phyloP scores from a whole-genome alignment of 2,888 invertebrate genomes.

The Spisula subtruncata region DNA sequence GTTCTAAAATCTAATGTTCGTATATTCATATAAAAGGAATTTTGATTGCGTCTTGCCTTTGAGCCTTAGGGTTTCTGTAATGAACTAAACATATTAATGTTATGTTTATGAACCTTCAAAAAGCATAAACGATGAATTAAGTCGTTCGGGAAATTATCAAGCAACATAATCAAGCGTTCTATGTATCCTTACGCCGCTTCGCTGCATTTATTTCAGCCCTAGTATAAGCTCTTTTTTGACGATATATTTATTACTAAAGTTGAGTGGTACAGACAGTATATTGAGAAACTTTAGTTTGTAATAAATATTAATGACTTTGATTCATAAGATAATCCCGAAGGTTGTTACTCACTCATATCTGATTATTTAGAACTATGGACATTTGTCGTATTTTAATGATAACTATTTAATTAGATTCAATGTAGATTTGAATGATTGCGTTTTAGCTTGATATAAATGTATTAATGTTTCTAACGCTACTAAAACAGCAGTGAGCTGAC shows the following conservation, averaged over 20 bases:
- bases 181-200: background rate
- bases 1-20: constrained; percentile 57
- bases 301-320: constrained; percentile 14
- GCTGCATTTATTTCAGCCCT: background rate
- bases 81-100: constrained; percentile 52
- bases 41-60: constrained; percentile 58
- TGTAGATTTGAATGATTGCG: background rate
- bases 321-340: background rate
- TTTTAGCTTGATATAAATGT: background rate
- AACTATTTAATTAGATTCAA: background rate
- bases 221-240: background rate
- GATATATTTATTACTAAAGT: background rate
- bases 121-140: constrained; percentile 44
- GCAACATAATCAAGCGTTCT: constrained; percentile 28
- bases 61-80: constrained; percentile 47
- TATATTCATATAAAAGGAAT: constrained; percentile 61
- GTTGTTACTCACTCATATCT: background rate
- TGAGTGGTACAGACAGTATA: background rate
- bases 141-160: constrained; percentile 40
- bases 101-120: constrained; percentile 48
- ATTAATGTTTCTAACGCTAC: background rate
- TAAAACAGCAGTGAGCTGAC: constrained; percentile 8
- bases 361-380: background rate
- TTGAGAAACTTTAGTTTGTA: background rate
- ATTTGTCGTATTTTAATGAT: constrained; percentile 23